Evolutionary conservation across 2,797 vertebrate species (phyloP), one percentile per base, ranked within the genome.

Genomic region (Gadopsis bispinosus): DNA sequence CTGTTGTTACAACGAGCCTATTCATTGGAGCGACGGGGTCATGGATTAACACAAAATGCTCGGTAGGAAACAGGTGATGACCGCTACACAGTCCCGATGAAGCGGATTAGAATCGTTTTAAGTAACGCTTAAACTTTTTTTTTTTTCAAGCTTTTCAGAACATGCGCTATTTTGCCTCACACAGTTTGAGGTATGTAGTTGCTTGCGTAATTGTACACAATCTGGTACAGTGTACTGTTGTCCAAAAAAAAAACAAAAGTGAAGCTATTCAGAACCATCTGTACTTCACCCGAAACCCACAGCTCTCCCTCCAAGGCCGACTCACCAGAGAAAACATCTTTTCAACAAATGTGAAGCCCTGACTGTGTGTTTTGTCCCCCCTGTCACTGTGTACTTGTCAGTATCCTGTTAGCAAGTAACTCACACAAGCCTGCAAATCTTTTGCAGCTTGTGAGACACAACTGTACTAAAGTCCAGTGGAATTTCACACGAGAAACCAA

Each of bases 241-340:
- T 64, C 37, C n/a, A n/a, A n/a, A n/a, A n/a, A 39, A 53, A 39
- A 53, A 60, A 51, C 47, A 50, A 47, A 55, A 16, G 4, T 39
- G 4, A 29, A 64, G 45, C 37, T 11, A 53, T 45, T 54, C 33
- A 41, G n/a, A 55, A 74, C 48, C 39, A 61, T 73, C 55, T 83
- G 69, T 55, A 19, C 50, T 69, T 55, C 7, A 22, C 16, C 16
- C 19, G 6, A n/a, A 63, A 55, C 19, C 55, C 56, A 43, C 56
- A 67, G 6, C 6, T 14, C 41, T 55, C 22, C 22, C 13, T 65
- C n/a, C 16, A 22, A 51, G 12, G 11, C 20, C 47, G 60, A 73
- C 68, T 56, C 64, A 58, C 12, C 55, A 39, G 33, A 53, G 51
- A 62, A 80, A 80, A 84, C 41, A 74, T 80, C 50, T 81, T 67